Percentiles rank a stretch among this genome's conserved stretches.
phyloP scores from a whole-genome alignment of 2,888 invertebrate species.

The Copidosoma aretas region DNA sequence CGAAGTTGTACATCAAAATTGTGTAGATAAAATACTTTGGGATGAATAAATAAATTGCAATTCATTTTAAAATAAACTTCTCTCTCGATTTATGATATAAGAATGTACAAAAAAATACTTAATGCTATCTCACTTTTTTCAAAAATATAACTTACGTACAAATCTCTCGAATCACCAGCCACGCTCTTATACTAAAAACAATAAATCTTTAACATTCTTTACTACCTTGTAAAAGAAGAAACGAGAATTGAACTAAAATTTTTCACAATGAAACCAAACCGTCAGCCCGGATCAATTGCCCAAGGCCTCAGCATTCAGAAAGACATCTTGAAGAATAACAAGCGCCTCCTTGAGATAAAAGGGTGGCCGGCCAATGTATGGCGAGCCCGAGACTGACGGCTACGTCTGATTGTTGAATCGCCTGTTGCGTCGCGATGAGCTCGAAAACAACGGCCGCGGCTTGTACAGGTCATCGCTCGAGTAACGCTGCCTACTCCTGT shows the following conservation, averaged over 20 bases:
- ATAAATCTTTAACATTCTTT: background rate
- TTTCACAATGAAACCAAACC: background rate
- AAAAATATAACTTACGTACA: background rate
- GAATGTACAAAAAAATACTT: background rate
- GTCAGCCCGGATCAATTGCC: background rate
- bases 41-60: background rate
- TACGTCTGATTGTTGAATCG: conserved; percentile 60
- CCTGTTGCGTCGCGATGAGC: conserved; percentile 65
- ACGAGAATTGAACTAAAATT: background rate
- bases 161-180: background rate
- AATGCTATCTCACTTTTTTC: background rate
- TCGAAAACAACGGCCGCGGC: conserved; percentile 68
- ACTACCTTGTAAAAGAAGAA: background rate
- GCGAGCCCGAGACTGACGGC: conserved; percentile 44
- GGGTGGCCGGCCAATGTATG: background rate
- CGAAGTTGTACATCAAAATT: background rate
- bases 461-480: conserved; percentile 76
- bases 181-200: background rate
- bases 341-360: conserved; percentile 23
- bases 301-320: conserved; percentile 5
- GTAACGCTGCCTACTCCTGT: conserved; percentile 65
- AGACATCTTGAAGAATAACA: conserved; percentile 26
- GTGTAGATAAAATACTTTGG: background rate
- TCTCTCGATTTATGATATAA: background rate
- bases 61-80: background rate